These are phyloP conservation scores for Diloba caeruleocephala DNA, from an alignment of 2,888 invertebrate genomes.

Conservation along the genomic window DNA sequence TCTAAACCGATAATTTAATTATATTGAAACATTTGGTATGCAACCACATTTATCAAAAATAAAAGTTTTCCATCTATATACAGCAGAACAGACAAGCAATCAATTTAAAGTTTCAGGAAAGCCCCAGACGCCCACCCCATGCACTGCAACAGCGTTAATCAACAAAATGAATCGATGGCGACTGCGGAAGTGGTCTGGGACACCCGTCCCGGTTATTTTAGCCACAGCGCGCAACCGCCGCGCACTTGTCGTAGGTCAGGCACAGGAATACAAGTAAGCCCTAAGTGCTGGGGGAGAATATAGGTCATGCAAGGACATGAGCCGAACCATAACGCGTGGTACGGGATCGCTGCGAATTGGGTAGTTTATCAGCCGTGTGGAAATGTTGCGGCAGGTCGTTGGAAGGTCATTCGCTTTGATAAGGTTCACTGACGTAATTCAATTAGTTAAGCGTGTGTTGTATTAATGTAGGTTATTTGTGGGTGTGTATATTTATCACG, in stretches of 20 bases:
- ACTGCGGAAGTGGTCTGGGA: slow-evolving; percentile 72
- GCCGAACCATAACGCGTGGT: slow-evolving; percentile 50
- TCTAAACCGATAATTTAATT: too few relatives aligned
- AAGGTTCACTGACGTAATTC: slow-evolving; percentile 64
- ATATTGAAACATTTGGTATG: slow-evolving; percentile 24
- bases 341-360: slow-evolving; percentile 58
- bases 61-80: slow-evolving; percentile 9
- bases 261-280: slow-evolving; percentile 81
- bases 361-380: slow-evolving; percentile 59
- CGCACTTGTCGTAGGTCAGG: slow-evolving; percentile 83
- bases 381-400: slow-evolving; percentile 84
- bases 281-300: slow-evolving; percentile 84
- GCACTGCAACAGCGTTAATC: slow-evolving; percentile 44
- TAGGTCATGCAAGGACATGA: slow-evolving; percentile 82
- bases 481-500: slow-evolving; percentile 30
- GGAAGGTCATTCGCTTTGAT: slow-evolving; percentile 74
- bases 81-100: slow-evolving; percentile 18
- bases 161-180: slow-evolving; percentile 52
- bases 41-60: slow-evolving; percentile 12
- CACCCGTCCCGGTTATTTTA: slow-evolving; percentile 81
- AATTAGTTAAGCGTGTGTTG: slow-evolving; percentile 54
- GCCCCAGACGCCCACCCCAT: slow-evolving; percentile 16
- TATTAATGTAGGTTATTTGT: slow-evolving; percentile 47
- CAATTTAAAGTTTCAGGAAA: slow-evolving; percentile 26
- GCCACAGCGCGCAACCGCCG: slow-evolving; percentile 73